These are phyloP conservation scores for Erythrocercus mccallii DNA, from an alignment of 2,113 vertebrate species.

Conservation along the genomic window DNA sequence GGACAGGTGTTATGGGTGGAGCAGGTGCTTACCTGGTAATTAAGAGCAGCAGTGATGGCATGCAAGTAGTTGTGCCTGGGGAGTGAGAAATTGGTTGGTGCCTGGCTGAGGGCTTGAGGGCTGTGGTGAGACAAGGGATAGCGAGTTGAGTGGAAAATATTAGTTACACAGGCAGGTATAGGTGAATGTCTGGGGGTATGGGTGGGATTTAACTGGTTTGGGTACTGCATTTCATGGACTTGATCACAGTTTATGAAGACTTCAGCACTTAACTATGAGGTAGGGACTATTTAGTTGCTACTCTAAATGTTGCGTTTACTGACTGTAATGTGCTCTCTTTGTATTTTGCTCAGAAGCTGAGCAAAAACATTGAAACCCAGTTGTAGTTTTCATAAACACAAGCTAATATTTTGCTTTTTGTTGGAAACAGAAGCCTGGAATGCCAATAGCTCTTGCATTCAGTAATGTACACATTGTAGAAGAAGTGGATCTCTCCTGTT, in stretches of 20 bases:
- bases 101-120: background rate
- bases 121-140: too few species aligned
- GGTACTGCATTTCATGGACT: background rate
- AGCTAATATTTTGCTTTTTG: background rate
- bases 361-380: background rate
- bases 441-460: background rate
- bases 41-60: background rate
- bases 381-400: rapidly evolving
- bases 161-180: rapidly evolving
- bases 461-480: rapidly evolving
- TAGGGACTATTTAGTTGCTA: background rate
- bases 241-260: background rate
- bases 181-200: background rate
- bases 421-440: background rate
- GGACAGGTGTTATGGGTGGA: background rate
- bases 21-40: background rate
- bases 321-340: rapidly evolving
- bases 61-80: too few species aligned
- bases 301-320: background rate
- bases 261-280: background rate
- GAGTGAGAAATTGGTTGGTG: background rate
- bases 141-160: background rate
- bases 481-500: background rate
- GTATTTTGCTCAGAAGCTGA: background rate
- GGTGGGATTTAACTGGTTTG: background rate